Evolutionary conservation across 2,113 vertebrate species (phyloP), one percentile per base, ranked within the genome.

Genomic region (Erpornis zantholeuca): DNA sequence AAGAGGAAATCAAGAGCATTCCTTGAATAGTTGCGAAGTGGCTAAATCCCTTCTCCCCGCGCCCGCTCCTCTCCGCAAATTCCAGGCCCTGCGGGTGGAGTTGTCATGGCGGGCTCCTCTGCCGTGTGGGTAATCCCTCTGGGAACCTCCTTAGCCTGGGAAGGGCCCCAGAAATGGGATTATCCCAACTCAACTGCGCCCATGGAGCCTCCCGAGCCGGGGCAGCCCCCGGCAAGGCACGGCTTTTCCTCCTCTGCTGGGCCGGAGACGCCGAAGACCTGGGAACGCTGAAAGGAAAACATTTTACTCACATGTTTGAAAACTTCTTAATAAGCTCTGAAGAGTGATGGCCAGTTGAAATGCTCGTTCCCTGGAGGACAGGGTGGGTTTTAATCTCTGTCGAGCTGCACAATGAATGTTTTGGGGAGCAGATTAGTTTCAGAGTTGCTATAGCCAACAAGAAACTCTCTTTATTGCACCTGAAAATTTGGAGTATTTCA

Each of bases 1-100:
- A 59, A 36, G 82, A 90, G 75, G 85, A 96, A 95, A 85, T 88
- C 66, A 64, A 86, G 94, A 77, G 68, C 90, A 88, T 94, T 96
- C 85, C 82, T 88, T 6, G 60, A 95, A 90, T 93, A 92, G 68
- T 61, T 54, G 18, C 2, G 3, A 60, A 77, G 78, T 63, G 61
- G 82, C 64, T 75, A 9, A 95, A 83, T 83, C 88, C 82, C 75
- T 72, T 78, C 45, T 87, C 42, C 79, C 53, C 1, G 0, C 10
- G 25, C 65, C 75, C 4, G 0, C 40, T 81, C 7, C 36, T 73
- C 23, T 31, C 40, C 54, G 60, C 69, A 44, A 12, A 96, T 92
- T 88, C 85, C 82, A 75, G 77, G 22, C 75, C 88, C 88, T 7
- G 64, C 3, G 29, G 52, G 29, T 40, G 57, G 45, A 57, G 86